Base-by-base conservation (phyloP, 2,113 vertebrate genomes). In the Aix galericulata region DNA sequence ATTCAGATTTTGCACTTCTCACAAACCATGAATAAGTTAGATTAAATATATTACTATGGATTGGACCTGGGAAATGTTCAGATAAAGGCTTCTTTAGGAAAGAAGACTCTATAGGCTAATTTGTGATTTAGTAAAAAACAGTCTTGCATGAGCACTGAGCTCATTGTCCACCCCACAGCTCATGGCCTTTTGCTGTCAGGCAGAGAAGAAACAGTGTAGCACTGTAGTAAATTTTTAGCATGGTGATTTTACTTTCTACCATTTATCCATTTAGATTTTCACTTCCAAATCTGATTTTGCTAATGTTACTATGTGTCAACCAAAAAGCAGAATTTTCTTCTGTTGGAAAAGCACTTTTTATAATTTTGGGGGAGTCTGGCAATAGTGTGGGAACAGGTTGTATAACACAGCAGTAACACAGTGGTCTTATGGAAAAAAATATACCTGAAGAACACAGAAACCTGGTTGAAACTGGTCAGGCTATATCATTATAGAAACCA, bases 1-100 rank as follows among this genome's bases (percentile, higher is more conserved):
- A 89, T 86, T 88, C 80, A 80, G 63, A 23, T 74, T 69, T 44
- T 93, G 40, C 18, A 52, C 75, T 92, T 95, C 44, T 87, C 48
- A 69, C 1, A 10, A 63, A 40, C 31, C 44, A 66, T 31, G 89
- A 82, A 36, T 46, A 74, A 76, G 3, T 85, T 78, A 72, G 26
- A 77, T 74, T 74, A 88, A 89, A 86, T 58, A 60, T 4, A 50
- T 89, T 84, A 66, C 34, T 58, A 40, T 40, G 69, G 21, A 48
- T 68, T 77, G 44, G 38, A 79, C 16, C 44, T 91, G 88, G 29
- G n/a, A 66, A 89, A 66, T 5, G 1, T 87, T 85, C 44, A 11
- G 36, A 66, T 92, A 82, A 91, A 92, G 6, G 3, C 21, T 78
- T 75, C 55, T 66, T 77, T n/a, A 55, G 72, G 52, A 86, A 95